Conservation (phyloP, 2,888 invertebrate genomes). For the Metellina segmentata region DNA sequence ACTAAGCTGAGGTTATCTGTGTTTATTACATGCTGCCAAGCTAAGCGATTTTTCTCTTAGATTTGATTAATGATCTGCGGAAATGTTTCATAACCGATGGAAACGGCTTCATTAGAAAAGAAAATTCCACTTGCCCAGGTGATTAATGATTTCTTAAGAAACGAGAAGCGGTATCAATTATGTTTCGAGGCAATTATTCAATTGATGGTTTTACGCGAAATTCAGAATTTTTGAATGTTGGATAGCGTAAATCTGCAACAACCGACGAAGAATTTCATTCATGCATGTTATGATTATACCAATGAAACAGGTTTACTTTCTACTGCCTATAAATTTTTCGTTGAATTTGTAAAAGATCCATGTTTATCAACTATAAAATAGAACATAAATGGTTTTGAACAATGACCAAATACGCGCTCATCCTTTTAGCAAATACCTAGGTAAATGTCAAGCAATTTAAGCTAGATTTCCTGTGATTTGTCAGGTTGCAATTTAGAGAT, state of each 20-base stretch:
- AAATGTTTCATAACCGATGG: conserved; percentile 7
- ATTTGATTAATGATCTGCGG: conserved; percentile 33
- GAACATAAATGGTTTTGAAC: too few species aligned
- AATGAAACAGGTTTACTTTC: neutral
- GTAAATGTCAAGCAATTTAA: too few species aligned
- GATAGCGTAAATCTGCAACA: neutral
- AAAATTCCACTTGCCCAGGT: neutral
- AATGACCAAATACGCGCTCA: too few species aligned
- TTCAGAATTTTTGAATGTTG: neutral
- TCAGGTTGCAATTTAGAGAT: too few species aligned
- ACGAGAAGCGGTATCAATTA: conserved; percentile 27
- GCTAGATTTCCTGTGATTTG: too few species aligned
- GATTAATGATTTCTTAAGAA: conserved; percentile 33
- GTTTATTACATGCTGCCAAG: conserved; percentile 28
- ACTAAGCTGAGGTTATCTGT: conserved; percentile 19
- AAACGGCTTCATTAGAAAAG: conserved; percentile 11
- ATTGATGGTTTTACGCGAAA: conserved; percentile 1
- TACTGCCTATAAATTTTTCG: neutral
- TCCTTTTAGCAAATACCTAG: too few species aligned
- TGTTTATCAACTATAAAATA: neutral
- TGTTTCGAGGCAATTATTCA: neutral
- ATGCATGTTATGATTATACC: neutral
- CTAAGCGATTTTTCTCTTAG: conserved; percentile 29
- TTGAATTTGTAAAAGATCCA: neutral
- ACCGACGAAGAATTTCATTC: neutral